Evolutionary conservation across 1,140 invertebrate species (phyloP).

Genomic region (Panulirus ornatus): DNA sequence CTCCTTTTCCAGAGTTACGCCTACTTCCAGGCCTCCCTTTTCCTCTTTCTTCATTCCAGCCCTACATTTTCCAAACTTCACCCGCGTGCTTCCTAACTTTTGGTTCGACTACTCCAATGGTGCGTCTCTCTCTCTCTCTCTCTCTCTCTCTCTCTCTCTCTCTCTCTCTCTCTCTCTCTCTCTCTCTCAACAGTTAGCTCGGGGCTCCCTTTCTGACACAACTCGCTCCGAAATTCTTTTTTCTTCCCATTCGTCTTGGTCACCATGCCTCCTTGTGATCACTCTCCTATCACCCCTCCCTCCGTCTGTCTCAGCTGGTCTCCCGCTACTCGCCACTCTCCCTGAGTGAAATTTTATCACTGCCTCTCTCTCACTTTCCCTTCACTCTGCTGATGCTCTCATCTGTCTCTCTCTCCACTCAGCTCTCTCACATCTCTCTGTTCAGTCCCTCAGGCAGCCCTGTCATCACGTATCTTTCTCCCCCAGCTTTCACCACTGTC

Average conservation of each 20-base stretch:
- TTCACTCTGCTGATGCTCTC: background rate
- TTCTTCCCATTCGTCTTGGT: too few species aligned
- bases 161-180: conserved; percentile 44
- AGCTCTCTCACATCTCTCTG: conserved; percentile 6
- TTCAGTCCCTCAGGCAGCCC: background rate
- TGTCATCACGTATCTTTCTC: background rate
- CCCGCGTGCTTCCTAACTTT: conserved; percentile 26
- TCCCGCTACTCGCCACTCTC: background rate
- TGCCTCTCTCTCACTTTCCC: background rate
- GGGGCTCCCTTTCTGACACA: too few species aligned
- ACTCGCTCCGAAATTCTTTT: too few species aligned
- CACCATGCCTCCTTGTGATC: background rate
- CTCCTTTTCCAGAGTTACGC: too few species aligned
- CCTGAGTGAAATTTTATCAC: background rate
- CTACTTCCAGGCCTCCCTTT: conserved; percentile 12
- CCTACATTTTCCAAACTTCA: background rate
- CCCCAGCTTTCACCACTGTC: background rate
- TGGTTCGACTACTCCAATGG: too few species aligned
- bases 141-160: conserved; percentile 49
- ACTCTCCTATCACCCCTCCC: background rate
- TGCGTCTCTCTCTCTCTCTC: conserved; percentile 39
- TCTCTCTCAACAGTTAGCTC: too few species aligned
- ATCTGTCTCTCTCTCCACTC: background rate
- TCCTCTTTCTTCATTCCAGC: background rate
- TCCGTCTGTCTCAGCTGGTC: background rate